Evolutionary conservation across 2,797 vertebrate genomes (phyloP).

Genomic region (Peromyscus aztecus): DNA sequence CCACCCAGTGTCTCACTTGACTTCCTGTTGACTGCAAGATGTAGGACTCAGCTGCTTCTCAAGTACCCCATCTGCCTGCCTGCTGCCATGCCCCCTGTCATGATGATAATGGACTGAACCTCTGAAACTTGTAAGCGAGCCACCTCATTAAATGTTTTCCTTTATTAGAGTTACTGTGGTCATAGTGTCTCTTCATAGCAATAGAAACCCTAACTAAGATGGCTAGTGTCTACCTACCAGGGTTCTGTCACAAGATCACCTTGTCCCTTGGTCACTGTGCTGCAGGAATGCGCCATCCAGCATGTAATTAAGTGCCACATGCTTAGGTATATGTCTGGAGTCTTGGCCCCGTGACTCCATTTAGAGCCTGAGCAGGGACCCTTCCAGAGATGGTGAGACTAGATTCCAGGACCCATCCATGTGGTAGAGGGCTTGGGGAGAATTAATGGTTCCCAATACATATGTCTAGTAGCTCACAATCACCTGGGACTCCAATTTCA

Average conservation of each 20-base stretch:
- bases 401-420: not conserved
- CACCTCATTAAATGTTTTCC: not conserved
- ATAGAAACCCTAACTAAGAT: not conserved
- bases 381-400: not conserved
- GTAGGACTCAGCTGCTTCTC: not conserved
- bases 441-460: no score
- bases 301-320: not conserved
- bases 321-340: not conserved
- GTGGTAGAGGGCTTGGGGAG: not conserved
- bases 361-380: not conserved
- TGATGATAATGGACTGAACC: not conserved
- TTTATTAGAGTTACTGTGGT: not conserved
- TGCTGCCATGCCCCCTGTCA: not conserved
- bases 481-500: not conserved
- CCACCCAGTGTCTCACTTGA: accelerated
- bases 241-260: not conserved
- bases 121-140: not conserved
- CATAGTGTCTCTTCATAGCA: not conserved
- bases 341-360: not conserved
- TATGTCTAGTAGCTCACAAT: not conserved
- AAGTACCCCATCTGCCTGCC: not conserved
- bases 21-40: not conserved
- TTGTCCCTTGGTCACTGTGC: not conserved
- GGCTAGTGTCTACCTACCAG: not conserved
- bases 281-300: not conserved